Conservation (phyloP, 2,888 invertebrate genomes). For the Ceramica pisi region DNA sequence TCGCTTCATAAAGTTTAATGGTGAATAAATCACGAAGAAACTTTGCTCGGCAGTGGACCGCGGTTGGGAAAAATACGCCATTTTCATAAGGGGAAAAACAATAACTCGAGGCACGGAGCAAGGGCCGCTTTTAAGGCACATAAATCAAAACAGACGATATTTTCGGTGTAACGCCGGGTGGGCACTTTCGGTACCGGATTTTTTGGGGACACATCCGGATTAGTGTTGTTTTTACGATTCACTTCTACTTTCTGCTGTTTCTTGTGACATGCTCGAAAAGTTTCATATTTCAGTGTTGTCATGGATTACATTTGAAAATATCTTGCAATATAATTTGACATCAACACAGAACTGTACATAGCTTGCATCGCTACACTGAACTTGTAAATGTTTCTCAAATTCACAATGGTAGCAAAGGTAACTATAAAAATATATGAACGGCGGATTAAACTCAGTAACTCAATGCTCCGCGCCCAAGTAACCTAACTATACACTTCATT, state of each 20-base stretch:
- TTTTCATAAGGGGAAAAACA: conserved; percentile 89
- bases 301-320: conserved; percentile 43
- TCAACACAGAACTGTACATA: background rate
- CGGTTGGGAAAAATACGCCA: conserved; percentile 82
- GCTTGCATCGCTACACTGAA: background rate
- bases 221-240: conserved; percentile 88
- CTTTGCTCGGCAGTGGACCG: conserved; percentile 79
- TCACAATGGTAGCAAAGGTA: background rate
- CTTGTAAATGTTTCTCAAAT: conserved; percentile 6
- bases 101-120: conserved; percentile 85
- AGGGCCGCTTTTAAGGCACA: conserved; percentile 88
- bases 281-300: conserved; percentile 69
- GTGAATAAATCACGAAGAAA: conserved; percentile 81
- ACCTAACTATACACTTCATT: conserved; percentile 61
- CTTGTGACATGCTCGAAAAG: conserved; percentile 79
- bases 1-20: conserved; percentile 82
- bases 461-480: conserved; percentile 32
- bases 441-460: conserved; percentile 48
- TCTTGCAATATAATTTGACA: background rate
- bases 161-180: conserved; percentile 82
- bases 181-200: conserved; percentile 82
- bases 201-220: conserved; percentile 85
- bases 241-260: conserved; percentile 82
- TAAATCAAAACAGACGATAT: conserved; percentile 89
- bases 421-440: conserved; percentile 31